These are phyloP conservation scores for Pectinophora gossypiella DNA, from an alignment of 1,140 invertebrate genomes.

Conservation along the genomic window DNA sequence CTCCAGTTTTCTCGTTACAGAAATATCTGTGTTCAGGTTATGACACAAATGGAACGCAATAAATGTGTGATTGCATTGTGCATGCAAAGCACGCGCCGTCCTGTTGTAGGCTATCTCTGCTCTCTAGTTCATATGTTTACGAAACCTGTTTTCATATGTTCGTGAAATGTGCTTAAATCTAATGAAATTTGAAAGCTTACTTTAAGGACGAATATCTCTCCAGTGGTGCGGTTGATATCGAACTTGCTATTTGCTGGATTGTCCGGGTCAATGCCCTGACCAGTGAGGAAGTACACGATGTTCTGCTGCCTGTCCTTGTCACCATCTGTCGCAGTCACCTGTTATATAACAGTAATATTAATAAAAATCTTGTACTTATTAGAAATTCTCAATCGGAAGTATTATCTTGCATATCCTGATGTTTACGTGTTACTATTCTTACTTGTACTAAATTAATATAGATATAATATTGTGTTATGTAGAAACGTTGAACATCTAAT, in stretches of 20 bases:
- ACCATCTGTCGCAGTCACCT: constrained; percentile 97
- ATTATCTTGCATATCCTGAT: too few species aligned
- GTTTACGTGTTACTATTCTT: too few species aligned
- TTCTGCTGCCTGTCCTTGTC: constrained; percentile 95
- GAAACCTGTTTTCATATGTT: background rate
- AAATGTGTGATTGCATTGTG: constrained; percentile 32
- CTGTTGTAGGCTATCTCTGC: constrained; percentile 17
- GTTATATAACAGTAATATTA: too few species aligned
- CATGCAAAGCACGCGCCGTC: constrained; percentile 25
- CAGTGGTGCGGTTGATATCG: constrained; percentile 95
- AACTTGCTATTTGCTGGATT: constrained; percentile 97
- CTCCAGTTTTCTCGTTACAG: constrained; percentile 19
- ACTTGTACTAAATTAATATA: too few species aligned
- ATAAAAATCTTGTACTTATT: too few species aligned
- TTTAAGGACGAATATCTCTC: constrained; percentile 95
- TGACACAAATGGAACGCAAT: constrained; percentile 28
- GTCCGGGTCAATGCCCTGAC: constrained; percentile 96
- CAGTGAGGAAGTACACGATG: constrained; percentile 97
- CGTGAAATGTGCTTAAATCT: background rate
- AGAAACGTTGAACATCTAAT: too few species aligned
- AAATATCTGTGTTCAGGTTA: constrained; percentile 25
- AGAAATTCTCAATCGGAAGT: too few species aligned
- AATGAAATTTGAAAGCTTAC: constrained; percentile 65
- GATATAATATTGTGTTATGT: too few species aligned
- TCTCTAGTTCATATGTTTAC: constrained; percentile 8